Conservation (phyloP, 1,140 invertebrate genomes). For the Bemisia tabaci region DNA sequence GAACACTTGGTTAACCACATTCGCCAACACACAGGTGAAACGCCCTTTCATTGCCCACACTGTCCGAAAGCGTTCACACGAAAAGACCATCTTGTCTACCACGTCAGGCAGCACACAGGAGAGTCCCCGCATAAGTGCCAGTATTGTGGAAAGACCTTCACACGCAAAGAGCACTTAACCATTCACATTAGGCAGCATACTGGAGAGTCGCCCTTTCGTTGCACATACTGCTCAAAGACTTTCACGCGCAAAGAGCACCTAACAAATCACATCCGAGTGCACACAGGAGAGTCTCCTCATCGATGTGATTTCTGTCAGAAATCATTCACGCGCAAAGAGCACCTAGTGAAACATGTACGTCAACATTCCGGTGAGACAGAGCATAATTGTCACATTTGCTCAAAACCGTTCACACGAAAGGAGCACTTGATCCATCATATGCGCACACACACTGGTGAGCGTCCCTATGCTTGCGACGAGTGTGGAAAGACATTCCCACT, state of each 20-base stretch:
- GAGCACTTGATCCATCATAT: slow-evolving; percentile 33
- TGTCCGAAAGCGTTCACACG: slow-evolving; percentile 49
- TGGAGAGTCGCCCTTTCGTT: slow-evolving; percentile 38
- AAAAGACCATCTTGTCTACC: slow-evolving; percentile 55
- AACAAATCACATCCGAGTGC: slow-evolving; percentile 63
- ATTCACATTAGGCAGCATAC: slow-evolving; percentile 58
- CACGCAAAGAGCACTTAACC: slow-evolving; percentile 44
- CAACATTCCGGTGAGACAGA: slow-evolving; percentile 83
- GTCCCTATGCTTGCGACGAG: slow-evolving; percentile 12
- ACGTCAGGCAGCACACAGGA: slow-evolving; percentile 54
- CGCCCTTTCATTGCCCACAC: slow-evolving; percentile 40
- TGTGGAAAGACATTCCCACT: slow-evolving; percentile 16
- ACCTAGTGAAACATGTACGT: slow-evolving; percentile 58
- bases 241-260: slow-evolving; percentile 68
- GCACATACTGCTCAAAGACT: slow-evolving; percentile 63
- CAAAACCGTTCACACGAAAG: slow-evolving; percentile 71
- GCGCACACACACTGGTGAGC: slow-evolving; percentile 43
- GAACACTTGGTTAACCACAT: slow-evolving; percentile 72
- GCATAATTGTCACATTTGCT: slow-evolving; percentile 67
- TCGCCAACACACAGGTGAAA: slow-evolving; percentile 59
- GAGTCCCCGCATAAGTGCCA: slow-evolving; percentile 33
- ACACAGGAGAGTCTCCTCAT: slow-evolving; percentile 57
- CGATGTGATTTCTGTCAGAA: slow-evolving; percentile 65
- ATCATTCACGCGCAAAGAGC: slow-evolving; percentile 65
- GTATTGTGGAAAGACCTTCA: slow-evolving; percentile 48